Base-by-base conservation (phyloP, 2,888 invertebrate species). In the Agonopterix alstromeriana region DNA sequence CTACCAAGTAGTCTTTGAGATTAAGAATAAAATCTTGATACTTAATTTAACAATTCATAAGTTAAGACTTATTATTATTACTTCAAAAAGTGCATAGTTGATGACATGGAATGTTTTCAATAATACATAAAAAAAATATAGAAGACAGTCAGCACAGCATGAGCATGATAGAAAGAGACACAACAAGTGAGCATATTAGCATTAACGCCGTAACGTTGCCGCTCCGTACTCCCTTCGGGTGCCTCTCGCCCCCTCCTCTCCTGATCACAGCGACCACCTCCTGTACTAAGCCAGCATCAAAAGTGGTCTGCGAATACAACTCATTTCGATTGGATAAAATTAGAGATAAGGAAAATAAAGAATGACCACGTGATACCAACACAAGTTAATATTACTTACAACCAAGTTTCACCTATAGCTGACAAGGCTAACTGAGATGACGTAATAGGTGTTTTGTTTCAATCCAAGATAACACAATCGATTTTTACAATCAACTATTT, bases 191-290 rank as follows among this genome's bases (percentile, higher is more conserved):
- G 63, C 68, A 72, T 73, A 73, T 75, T 71, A 73, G 72, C 72
- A 77, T 79, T 79, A 80, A 69, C 70, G 66, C 59, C 63, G 75
- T 73, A 68, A 74, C 73, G 74, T 80, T 78, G 78, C 74, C 75
- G 73, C 62, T 70, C 67, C 68, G 76, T 69, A 68, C 81, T 77
- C 82, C 82, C 80, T 75, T 70, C 71, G 71, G 76, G 63, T 76
- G 80, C 81, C 76, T 82, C 73, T 71, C 70, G 80, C 79, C 72
- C 72, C 77, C 79, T 62, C 77, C 77, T 73, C 77, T 73, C 73
- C 75, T 66, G 69, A 68, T 63, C 62, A 57, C 61, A 66, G n/a
- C 68, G 65, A 67, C 70, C 70, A 73, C 74, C 76, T 76, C 74
- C 74, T 68, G 67, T 70, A 67, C 65, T 64, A 65, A 64, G 63